Conservation (phyloP, 2,113 vertebrate genomes). For the Glaucomys volans region DNA sequence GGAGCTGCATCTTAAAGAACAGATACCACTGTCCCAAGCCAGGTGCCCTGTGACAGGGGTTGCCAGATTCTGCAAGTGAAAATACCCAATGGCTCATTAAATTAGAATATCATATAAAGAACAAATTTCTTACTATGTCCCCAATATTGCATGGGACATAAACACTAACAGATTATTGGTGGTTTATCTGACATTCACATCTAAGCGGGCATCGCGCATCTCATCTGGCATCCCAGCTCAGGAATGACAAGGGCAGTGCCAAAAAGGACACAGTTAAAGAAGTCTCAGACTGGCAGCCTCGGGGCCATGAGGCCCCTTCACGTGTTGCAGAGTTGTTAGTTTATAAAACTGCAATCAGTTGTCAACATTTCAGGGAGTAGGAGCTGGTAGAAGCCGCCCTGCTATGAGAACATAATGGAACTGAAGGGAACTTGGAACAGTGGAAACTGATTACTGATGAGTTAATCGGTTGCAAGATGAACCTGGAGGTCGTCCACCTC, state of each 20-base stretch:
- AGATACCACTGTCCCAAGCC: not conserved
- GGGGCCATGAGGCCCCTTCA: not conserved
- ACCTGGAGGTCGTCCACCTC: not conserved
- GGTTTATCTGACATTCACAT: slow-evolving; percentile 20
- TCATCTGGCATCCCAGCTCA: not conserved
- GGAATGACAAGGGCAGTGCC: not conserved
- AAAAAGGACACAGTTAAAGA: not conserved
- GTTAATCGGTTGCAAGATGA: not conserved
- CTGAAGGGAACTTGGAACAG: not conserved
- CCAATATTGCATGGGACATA: not conserved
- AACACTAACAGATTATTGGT: not conserved
- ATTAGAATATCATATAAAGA: not conserved
- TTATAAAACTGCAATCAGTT: not conserved
- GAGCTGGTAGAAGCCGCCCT: not conserved
- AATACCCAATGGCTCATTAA: not conserved
- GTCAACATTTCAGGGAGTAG: not conserved
- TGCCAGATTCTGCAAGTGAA: not conserved
- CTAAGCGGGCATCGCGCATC: not conserved
- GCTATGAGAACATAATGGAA: not conserved
- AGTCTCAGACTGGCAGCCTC: not conserved
- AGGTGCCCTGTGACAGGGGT: not conserved
- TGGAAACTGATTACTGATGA: not conserved
- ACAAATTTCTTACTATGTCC: not conserved
- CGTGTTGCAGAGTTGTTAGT: not conserved
- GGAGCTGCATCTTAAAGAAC: not conserved